Evolutionary conservation across 2,113 vertebrate genomes (phyloP), one percentile per base, ranked within the genome.

Genomic region (Lates calcarifer): DNA sequence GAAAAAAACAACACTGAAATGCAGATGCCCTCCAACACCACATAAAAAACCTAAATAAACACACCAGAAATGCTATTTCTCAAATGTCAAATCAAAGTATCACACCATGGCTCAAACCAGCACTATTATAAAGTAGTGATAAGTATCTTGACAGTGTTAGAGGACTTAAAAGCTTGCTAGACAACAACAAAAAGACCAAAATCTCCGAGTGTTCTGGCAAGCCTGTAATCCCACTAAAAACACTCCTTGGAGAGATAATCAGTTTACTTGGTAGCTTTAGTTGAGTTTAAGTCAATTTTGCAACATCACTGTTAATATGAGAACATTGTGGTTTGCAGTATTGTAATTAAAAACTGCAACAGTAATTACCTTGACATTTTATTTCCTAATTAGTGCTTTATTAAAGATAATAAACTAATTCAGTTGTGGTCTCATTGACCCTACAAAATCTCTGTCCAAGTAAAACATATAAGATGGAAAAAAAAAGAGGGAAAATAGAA

Each of bases 341-440:
- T 35, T 45, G 41, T 66, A 60, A 71, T 71, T 24, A 41, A 68
- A 71, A 22, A 63, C 37, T 68, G 72, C 41, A 73, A 13, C 33
- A 53, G 12, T 41, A 74, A 69, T 77, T 41, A 79, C 49, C 2
- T 2, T 70, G 67, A 77, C 65, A 53, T 60, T 79, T 58, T 55
- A 67, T 81, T 70, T 78, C 69, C 75, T 72, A 29, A 83, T 87
- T 60, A 45, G 10, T 60, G 45, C 45, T 67, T 81, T 55, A 62
- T 81, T 39, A 43, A 72, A 60, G 70, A 68, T 63, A 86, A 87
- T 78, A 63, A 78, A 88, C 35, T 66, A 65, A 85, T 88, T 88
- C 53, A 47, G 55, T 74, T 65, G 45, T 74, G 49, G 61, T 77
- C 17, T 62, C 22, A 7, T 57, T 29, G 47, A 62, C 28, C 33